A percentile compares a stretch with the other conserved stretches of the same genome.
These are phyloP conservation scores for Muscicapa comitata DNA, from an alignment of 2,797 vertebrate genomes.

Conservation along the genomic window DNA sequence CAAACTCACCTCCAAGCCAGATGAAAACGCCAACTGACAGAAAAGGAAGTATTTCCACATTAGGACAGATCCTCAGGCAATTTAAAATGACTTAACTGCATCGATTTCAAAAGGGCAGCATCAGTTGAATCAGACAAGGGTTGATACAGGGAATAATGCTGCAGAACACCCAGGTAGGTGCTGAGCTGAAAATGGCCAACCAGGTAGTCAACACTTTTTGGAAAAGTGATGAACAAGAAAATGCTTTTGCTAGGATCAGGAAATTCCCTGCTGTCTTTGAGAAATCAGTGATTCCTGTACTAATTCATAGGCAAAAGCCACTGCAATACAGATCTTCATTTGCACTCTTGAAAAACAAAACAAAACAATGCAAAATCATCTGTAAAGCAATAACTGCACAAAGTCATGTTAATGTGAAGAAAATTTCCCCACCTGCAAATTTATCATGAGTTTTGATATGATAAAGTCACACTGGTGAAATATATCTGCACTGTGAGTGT, in stretches of 20 bases:
- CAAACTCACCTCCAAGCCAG: not conserved
- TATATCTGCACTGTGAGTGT: not conserved
- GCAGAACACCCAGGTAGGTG: not conserved
- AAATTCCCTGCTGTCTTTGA: not conserved
- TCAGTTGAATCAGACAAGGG: not conserved
- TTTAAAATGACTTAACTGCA: not conserved
- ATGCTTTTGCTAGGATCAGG: not conserved
- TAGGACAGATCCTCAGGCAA: not conserved
- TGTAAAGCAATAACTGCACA: not conserved
- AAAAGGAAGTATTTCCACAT: not conserved
- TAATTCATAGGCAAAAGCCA: not conserved
- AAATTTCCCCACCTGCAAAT: constrained; percentile 13
- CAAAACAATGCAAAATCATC: not conserved
- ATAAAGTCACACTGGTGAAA: constrained; percentile 25
- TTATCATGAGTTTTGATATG: constrained; percentile 28
- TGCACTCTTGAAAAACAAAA: not conserved
- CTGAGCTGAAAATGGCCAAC: not conserved
- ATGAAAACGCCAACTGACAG: not conserved
- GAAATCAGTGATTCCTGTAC: not conserved
- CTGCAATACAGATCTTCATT: not conserved
- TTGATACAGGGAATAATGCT: not conserved
- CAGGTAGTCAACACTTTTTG: not conserved
- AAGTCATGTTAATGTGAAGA: not conserved
- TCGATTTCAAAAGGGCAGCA: not conserved
- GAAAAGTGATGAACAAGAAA: not conserved